These are phyloP conservation scores for Choristoneura fumiferana DNA, from an alignment of 1,140 invertebrate species.

Conservation along the genomic window DNA sequence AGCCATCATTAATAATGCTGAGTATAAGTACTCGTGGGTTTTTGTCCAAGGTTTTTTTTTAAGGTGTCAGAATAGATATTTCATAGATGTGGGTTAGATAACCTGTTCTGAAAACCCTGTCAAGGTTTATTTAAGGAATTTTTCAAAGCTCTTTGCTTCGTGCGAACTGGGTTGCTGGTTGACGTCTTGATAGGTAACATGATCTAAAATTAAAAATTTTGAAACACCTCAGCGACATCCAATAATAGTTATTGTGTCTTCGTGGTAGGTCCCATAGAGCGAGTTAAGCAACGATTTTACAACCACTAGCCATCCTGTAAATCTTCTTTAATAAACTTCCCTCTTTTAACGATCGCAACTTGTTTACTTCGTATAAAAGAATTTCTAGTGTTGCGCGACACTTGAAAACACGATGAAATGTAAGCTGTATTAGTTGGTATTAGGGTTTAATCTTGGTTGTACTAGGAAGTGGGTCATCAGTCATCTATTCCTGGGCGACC, in stretches of 20 bases:
- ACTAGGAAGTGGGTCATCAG: slow-evolving; percentile 61
- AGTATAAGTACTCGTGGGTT: no score
- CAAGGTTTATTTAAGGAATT: no score
- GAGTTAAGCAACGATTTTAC: slow-evolving; percentile 18
- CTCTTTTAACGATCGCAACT: neutral
- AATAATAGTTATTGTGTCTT: neutral
- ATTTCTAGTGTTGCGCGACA: slow-evolving; percentile 16
- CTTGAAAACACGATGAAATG: slow-evolving; percentile 16
- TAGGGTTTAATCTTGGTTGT: slow-evolving; percentile 36
- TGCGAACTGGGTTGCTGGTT: no score
- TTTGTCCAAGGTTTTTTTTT: no score
- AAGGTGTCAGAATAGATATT: no score
- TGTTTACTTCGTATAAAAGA: slow-evolving; percentile 16
- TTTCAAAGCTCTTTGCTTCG: no score
- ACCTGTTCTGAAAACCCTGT: no score
- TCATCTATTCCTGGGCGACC: slow-evolving; percentile 61
- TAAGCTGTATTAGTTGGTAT: slow-evolving; percentile 18
- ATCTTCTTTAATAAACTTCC: slow-evolving; percentile 8
- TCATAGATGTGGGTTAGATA: no score
- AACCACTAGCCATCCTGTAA: neutral
- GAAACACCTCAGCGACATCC: no score
- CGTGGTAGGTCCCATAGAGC: neutral
- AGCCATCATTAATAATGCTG: no score
- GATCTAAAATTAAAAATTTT: no score
- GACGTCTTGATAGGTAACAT: no score